Conservation (phyloP, 2,888 invertebrate species). For the Sisyra terminalis region DNA sequence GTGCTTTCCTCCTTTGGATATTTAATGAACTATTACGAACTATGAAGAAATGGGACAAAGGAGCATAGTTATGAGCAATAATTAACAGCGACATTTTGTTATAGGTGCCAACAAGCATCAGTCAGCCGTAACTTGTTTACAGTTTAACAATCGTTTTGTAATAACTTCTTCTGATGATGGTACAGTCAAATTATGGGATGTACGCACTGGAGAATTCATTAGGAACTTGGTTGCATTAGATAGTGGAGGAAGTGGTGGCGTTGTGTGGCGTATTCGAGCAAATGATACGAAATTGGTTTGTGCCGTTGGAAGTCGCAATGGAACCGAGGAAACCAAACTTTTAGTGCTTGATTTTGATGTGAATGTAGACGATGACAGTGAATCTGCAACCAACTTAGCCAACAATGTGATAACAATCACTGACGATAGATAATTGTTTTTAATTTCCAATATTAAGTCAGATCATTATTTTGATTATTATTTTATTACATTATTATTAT, state of each 20-base stretch:
- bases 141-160: conserved; percentile 93
- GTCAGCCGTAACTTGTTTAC: conserved; percentile 95
- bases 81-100: too few relatives aligned
- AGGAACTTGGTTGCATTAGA: conserved; percentile 86
- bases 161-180: conserved; percentile 99
- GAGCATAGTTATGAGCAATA: too few relatives aligned
- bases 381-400: not conserved
- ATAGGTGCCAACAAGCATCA: conserved; percentile 90
- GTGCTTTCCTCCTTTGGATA: too few relatives aligned
- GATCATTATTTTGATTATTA: too few relatives aligned
- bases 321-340: conserved; percentile 97
- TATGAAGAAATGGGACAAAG: too few relatives aligned
- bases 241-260: conserved; percentile 94
- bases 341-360: conserved; percentile 95
- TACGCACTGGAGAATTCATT: conserved; percentile 90
- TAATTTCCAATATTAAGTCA: too few relatives aligned
- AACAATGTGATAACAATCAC: conserved; percentile 1
- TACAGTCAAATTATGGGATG: conserved; percentile 98
- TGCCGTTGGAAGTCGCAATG: conserved; percentile 96
- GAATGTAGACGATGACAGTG: not conserved
- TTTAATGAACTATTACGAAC: too few relatives aligned
- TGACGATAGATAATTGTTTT: not conserved
- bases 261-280: conserved; percentile 94
- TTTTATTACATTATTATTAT: too few relatives aligned
- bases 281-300: conserved; percentile 94